Percentiles rank a stretch among this genome's conserved stretches.
Conservation (phyloP, 2,113 vertebrate genomes). For the Callocephalon fimbriatum region DNA sequence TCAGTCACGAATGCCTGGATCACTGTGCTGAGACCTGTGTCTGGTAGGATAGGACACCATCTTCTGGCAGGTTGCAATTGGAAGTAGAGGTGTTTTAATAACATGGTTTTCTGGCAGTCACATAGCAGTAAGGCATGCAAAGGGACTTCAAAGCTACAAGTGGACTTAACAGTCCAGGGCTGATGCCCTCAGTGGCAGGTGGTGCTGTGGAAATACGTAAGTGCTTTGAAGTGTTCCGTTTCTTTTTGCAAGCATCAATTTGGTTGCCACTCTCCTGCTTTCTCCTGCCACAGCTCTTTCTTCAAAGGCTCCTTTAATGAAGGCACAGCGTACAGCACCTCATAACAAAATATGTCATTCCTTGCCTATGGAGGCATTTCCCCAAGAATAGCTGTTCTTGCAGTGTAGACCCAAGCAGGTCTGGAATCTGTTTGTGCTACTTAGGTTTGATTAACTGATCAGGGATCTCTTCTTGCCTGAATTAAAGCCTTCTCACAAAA, state of each 20-base stretch:
- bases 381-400: background rate
- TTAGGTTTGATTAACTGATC: background rate
- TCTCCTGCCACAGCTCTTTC: background rate
- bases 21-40: slow-evolving; percentile 38
- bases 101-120: background rate
- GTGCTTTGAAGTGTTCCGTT: background rate
- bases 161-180: background rate
- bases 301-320: background rate
- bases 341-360: background rate
- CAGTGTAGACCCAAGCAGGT: background rate
- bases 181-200: background rate
- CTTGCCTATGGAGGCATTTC: background rate
- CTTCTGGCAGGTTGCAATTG: slow-evolving; percentile 56
- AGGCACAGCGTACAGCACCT: background rate
- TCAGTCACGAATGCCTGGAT: slow-evolving; percentile 42
- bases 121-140: background rate
- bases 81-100: background rate
- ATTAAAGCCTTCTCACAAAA: background rate
- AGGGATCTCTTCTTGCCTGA: background rate
- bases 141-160: background rate
- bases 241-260: background rate
- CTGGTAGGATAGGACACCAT: slow-evolving; percentile 66
- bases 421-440: background rate
- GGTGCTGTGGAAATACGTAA: background rate
- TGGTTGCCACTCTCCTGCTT: background rate